Evolutionary conservation across 2,113 vertebrate species (phyloP), one percentile per base, ranked within the genome.

Genomic region (Prochilodus magdalenae): DNA sequence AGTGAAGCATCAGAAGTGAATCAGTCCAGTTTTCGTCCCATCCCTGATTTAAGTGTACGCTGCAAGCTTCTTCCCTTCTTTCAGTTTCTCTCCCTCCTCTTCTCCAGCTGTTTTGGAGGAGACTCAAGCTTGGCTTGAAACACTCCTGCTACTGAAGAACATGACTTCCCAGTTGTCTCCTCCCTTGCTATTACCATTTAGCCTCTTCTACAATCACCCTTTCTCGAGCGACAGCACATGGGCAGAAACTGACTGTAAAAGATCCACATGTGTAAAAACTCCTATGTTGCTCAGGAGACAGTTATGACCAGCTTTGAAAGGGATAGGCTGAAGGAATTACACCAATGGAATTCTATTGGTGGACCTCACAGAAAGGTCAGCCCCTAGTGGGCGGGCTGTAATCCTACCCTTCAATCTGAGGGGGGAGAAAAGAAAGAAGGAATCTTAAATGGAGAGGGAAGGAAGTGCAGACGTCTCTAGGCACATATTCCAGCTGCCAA

Each of bases 401-500:
- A 87, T 84, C 59, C 55, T 85, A 89, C 63, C 82, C 84, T 86
- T 85, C 75, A 75, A 84, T 82, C 63, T 72, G 55, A 75, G 71
- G 65, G 29, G 26, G 53, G 51, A 69, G 53, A 57, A 70, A 76
- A 77, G 27, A 79, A 77, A 73, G 71, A 86, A 79, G 78, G 83
- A 88, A 82, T 85, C 69, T 80, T 78, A 62, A 85, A 82, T 40
- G 49, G 80, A 59, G 70, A 81, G 81, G 29, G 83, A 67, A 86
- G 87, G 86, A 90, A 89, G 85, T 86, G 74, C 74, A 72, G 47
- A 44, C 70, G 51, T 84, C 79, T 89, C 83, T 79, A 73, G 81
- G 71, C 75, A 67, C 83, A 86, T 83, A 81, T 74, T 78, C 53
- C 77, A 70, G 80, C 78, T 84, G 81, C 75, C 80, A 65, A 87